These are phyloP conservation scores for Acromyrmex echinatior DNA, from an alignment of 1,140 invertebrate species.

Conservation along the genomic window DNA sequence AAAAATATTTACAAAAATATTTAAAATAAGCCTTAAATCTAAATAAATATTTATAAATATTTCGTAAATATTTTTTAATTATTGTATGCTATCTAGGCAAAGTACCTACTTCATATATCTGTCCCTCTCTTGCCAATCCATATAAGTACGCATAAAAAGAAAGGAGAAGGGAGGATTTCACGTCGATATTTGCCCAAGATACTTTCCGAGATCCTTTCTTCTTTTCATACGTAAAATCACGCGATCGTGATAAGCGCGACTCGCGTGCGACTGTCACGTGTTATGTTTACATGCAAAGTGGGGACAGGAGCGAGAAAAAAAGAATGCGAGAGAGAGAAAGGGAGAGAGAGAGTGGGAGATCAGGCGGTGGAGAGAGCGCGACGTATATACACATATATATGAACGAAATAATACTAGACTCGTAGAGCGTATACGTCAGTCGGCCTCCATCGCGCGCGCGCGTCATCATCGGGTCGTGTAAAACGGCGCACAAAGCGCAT, in stretches of 20 bases:
- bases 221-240: constrained; percentile 17
- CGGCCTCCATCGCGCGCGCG: constrained; percentile 45
- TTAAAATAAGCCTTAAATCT: too few species aligned
- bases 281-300: neutral
- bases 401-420: constrained; percentile 20
- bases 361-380: neutral
- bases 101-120: too few species aligned
- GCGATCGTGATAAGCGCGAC: neutral
- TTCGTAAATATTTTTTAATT: too few species aligned
- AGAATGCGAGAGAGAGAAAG: neutral
- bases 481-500: constrained; percentile 33
- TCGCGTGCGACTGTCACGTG: constrained; percentile 69
- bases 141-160: neutral
- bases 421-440: constrained; percentile 20
- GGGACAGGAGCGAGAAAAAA: neutral
- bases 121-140: too few species aligned
- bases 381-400: neutral
- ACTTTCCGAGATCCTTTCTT: neutral
- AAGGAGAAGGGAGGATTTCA: neutral
- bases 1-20: too few species aligned
- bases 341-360: neutral
- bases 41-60: too few species aligned
- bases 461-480: constrained; percentile 19
- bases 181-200: neutral
- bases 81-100: too few species aligned